Base-by-base conservation (phyloP, 1,140 invertebrate species). In the Eufriesea mexicana region DNA sequence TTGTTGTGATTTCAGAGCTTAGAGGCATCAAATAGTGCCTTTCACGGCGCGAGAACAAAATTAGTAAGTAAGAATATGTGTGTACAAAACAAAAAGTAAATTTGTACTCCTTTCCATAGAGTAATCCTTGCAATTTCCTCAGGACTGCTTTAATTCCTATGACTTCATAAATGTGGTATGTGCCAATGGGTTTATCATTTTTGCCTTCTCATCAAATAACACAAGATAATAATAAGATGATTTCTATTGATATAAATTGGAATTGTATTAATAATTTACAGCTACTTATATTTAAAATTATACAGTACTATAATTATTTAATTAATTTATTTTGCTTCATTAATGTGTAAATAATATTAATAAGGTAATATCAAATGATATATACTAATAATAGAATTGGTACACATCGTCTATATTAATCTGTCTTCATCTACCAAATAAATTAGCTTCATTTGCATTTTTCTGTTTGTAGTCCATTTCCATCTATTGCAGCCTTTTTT, bases 1-100 rank as follows among this genome's bases (percentile, higher is more conserved):
- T 94, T 94, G 86, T 94, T 94, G 93, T 94, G 93, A 94, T 94
- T 94, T 94, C 94, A 94, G 94, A 94, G 93, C 93, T 92, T 94
- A 92, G 94, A 94, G 93, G 94, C 93, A 93, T 94, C 93, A 93
- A 94, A 94, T 94, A 94, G 94, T 94, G 94, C 93, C 93, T 94
- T 94, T 94, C 93, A 94, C 93, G 93, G 93, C 93, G 91, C 92
- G 93, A 94, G 93, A 94, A 92, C 93, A 91, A 94, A 94, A 94
- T 94, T 94, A 94, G 94, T 94, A 94, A 94, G 94, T 94, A 94
- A 94, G 93, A 94, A 91, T 88, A 91, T 94, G 91, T 94, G 92
- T 94, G 92, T 94, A 93, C 92, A 85, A 90, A 87, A 86, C 87
- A 92, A 89, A 93, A 90, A 92, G 89, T 93, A 93, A 93, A 85